Conservation (phyloP, 2,888 invertebrate species). For the Nesidiocoris tenuis region DNA sequence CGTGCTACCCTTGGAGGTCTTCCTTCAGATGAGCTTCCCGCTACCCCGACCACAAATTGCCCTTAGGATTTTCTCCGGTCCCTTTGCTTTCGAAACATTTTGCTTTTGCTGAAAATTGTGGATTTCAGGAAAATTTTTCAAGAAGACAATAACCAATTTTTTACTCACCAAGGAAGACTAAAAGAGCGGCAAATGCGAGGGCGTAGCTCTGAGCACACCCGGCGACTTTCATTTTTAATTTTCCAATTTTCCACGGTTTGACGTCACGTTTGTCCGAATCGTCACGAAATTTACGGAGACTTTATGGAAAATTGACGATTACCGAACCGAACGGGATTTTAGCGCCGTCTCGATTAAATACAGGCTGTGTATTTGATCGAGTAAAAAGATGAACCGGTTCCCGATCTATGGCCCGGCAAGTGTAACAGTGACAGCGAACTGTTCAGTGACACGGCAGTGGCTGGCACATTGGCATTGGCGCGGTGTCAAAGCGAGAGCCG, state of each 20-base stretch:
- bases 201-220: conserved; percentile 9
- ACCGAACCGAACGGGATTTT: too few relatives aligned
- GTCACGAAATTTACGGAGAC: too few relatives aligned
- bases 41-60: not conserved
- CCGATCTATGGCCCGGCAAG: too few relatives aligned
- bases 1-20: not conserved
- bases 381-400: too few relatives aligned
- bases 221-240: not conserved
- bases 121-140: too few relatives aligned
- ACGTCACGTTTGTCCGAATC: too few relatives aligned
- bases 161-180: conserved; percentile 17
- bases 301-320: too few relatives aligned
- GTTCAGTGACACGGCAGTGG: not conserved
- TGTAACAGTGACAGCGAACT: too few relatives aligned
- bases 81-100: not conserved
- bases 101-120: not conserved
- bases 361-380: too few relatives aligned
- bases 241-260: not conserved
- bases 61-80: not conserved
- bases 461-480: not conserved
- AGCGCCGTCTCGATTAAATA: too few relatives aligned
- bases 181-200: conserved; percentile 1
- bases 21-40: not conserved
- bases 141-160: not conserved
- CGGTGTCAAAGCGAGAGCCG: not conserved